Evolutionary conservation across 2,113 vertebrate species (phyloP).

Genomic region (Perca flavescens): DNA sequence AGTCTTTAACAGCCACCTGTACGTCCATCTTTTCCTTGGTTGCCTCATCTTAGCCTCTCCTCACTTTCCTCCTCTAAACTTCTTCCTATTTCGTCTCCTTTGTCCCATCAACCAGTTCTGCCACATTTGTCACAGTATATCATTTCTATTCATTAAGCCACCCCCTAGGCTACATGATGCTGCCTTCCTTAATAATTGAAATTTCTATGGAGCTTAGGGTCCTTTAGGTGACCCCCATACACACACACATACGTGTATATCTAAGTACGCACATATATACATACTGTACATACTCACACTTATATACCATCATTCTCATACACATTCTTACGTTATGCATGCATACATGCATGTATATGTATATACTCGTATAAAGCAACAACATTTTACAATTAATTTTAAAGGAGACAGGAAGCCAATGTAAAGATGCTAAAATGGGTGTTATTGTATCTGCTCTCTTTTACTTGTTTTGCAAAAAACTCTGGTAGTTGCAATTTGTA

Average conservation of each 20-base stretch:
- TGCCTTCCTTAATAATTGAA: not conserved
- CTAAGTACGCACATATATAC: no score
- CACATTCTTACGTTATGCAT: no score
- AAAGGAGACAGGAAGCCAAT: not conserved
- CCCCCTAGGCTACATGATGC: not conserved
- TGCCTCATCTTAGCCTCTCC: not conserved
- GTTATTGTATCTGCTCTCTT: not conserved
- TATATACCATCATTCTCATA: no score
- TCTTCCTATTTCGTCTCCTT: not conserved
- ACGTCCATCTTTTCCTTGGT: not conserved
- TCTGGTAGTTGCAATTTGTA: not conserved
- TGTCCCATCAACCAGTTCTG: not conserved
- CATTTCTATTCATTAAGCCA: not conserved
- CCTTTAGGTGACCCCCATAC: conserved; percentile 3
- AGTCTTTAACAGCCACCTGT: conserved; percentile 3
- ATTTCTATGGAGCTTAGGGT: not conserved
- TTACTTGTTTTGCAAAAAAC: not conserved
- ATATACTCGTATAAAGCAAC: no score
- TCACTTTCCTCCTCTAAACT: not conserved
- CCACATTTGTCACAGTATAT: not conserved
- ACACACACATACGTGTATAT: no score
- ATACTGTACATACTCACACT: no score
- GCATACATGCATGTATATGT: no score
- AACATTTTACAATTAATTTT: not conserved
- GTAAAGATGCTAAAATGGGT: not conserved